Evolutionary conservation across 2,113 vertebrate genomes (phyloP).

Genomic region (Andinoacara biseriatus): DNA sequence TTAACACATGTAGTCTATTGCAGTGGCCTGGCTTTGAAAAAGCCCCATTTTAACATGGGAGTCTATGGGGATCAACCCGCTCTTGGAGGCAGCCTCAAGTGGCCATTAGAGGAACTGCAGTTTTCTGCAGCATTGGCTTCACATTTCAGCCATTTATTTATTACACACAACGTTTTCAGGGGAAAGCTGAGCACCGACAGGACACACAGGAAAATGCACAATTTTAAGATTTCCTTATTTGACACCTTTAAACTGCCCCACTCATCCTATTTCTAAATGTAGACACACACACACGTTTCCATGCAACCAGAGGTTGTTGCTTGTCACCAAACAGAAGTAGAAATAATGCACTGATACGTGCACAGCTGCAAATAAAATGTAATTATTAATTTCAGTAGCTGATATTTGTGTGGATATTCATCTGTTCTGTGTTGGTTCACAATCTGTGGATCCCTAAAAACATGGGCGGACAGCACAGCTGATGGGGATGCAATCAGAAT

Average conservation of each 20-base stretch:
- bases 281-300: neutral
- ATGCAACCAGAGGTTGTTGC: neutral
- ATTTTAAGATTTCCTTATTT: neutral
- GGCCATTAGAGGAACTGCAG: neutral
- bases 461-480: neutral
- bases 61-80: neutral
- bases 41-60: neutral
- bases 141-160: neutral
- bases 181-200: neutral
- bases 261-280: neutral
- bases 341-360: neutral
- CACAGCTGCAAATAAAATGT: neutral
- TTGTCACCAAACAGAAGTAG: neutral
- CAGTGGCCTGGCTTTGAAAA: accelerated
- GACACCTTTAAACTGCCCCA: neutral
- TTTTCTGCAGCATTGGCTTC: neutral
- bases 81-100: neutral
- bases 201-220: neutral
- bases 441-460: neutral
- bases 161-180: neutral
- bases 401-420: neutral
- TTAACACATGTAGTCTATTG: too few relatives aligned
- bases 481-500: neutral
- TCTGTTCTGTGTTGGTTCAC: accelerated
- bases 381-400: neutral